Percentiles rank a stretch among this genome's conserved stretches.
Evolutionary conservation across 2,888 invertebrate genomes (phyloP).

Genomic region (Leptarthrus brevirostris): DNA sequence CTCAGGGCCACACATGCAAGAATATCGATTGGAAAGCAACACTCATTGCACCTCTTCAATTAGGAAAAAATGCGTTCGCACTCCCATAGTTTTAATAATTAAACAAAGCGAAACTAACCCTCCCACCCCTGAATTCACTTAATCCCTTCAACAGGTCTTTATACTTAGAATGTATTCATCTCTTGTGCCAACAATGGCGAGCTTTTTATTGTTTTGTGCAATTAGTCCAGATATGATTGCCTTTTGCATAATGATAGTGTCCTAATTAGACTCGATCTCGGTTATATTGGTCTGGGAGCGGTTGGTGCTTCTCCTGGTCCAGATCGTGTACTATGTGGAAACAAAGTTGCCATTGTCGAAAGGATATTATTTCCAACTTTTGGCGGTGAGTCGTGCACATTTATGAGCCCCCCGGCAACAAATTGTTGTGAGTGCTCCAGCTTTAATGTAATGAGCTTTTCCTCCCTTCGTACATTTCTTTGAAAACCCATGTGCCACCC

Average conservation of each 20-base stretch:
- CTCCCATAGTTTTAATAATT: conserved; percentile 4
- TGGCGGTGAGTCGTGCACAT: conserved; percentile 3
- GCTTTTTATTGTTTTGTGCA: conserved; percentile 16
- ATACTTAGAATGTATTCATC: not conserved
- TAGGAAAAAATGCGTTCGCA: not conserved
- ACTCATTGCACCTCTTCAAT: too few species aligned
- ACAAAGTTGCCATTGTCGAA: too few species aligned
- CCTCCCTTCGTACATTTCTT: not conserved
- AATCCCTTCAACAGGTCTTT: conserved; percentile 13
- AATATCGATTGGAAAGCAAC: too few species aligned
- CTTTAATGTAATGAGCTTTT: conserved; percentile 23
- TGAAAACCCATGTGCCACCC: not conserved
- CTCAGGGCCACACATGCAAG: too few species aligned
- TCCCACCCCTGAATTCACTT: conserved; percentile 2
- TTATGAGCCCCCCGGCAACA: conserved; percentile 2
- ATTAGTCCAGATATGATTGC: conserved; percentile 27
- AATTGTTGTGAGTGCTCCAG: not conserved
- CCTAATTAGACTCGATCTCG: conserved; percentile 2
- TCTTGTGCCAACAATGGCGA: not conserved
- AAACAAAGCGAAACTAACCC: not conserved
- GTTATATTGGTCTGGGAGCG: not conserved
- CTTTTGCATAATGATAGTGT: conserved; percentile 11
- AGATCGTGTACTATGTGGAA: not conserved
- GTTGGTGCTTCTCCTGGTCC: too few species aligned
- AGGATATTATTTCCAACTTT: not conserved